Conservation (phyloP, 2,888 invertebrate genomes). For the Noctua pronuba region DNA sequence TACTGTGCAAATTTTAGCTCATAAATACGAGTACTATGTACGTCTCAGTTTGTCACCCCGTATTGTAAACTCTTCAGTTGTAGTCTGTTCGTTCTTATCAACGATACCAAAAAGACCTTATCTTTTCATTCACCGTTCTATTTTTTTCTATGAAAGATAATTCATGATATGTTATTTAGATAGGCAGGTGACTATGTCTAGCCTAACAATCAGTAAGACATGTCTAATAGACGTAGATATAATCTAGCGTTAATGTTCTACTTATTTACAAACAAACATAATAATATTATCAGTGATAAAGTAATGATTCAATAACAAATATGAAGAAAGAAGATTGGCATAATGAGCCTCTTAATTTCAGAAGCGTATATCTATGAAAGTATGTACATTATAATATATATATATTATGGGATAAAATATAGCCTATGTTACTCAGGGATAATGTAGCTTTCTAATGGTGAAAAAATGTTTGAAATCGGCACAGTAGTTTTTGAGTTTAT, state of each 20-base stretch:
- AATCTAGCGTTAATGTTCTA: neutral
- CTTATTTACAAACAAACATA: constrained; percentile 1
- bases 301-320: neutral
- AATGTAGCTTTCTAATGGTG: no score
- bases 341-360: neutral
- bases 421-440: no score
- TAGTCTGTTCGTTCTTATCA: neutral
- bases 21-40: neutral
- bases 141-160: neutral
- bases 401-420: no score
- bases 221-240: neutral
- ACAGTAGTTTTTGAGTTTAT: no score
- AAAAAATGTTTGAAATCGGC: no score
- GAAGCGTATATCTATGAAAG: neutral
- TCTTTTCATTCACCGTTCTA: neutral
- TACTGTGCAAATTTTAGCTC: no score
- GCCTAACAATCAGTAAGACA: neutral
- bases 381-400: no score
- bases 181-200: neutral
- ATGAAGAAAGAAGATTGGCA: neutral
- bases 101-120: neutral
- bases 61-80: neutral
- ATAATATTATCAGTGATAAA: neutral
- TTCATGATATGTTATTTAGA: neutral
- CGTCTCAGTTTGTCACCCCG: neutral